phyloP scores from a whole-genome alignment of 2,888 invertebrate species.

The Acleris cristana region DNA sequence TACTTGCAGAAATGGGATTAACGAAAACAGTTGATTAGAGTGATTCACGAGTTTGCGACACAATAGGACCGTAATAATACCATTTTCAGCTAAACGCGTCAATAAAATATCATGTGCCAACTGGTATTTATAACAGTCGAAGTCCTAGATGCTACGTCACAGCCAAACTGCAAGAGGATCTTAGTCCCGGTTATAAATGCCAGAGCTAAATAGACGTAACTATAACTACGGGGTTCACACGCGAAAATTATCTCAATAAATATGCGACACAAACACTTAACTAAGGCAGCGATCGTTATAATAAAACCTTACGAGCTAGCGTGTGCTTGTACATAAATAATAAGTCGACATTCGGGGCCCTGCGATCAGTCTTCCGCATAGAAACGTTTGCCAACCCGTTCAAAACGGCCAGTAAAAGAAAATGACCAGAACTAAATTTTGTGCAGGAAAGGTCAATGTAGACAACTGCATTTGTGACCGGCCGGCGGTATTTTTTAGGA shows the following conservation, averaged over 20 bases:
- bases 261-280: slow-evolving; percentile 59
- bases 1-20: slow-evolving; percentile 7
- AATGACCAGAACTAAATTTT: slow-evolving; percentile 10
- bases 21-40: slow-evolving; percentile 9
- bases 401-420: background rate
- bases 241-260: slow-evolving; percentile 53
- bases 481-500: slow-evolving; percentile 3
- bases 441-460: slow-evolving; percentile 8
- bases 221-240: slow-evolving; percentile 19
- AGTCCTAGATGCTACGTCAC: slow-evolving; percentile 49
- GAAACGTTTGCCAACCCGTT: slow-evolving; percentile 24
- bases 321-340: slow-evolving; percentile 45
- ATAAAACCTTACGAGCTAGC: slow-evolving; percentile 57
- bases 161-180: slow-evolving; percentile 54
- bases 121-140: slow-evolving; percentile 49
- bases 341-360: slow-evolving; percentile 53
- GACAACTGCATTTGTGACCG: slow-evolving; percentile 13
- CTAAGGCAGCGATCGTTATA: slow-evolving; percentile 57
- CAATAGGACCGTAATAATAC: slow-evolving; percentile 18
- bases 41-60: slow-evolving; percentile 21
- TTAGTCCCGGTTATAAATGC: slow-evolving; percentile 46
- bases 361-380: slow-evolving; percentile 59
- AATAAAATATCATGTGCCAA: slow-evolving; percentile 33
- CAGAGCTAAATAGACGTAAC: slow-evolving; percentile 38
- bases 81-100: slow-evolving; percentile 15